Percentiles rank a stretch among this genome's conserved stretches.
Evolutionary conservation across 2,113 vertebrate genomes (phyloP).

Genomic region (Python bivittatus): DNA sequence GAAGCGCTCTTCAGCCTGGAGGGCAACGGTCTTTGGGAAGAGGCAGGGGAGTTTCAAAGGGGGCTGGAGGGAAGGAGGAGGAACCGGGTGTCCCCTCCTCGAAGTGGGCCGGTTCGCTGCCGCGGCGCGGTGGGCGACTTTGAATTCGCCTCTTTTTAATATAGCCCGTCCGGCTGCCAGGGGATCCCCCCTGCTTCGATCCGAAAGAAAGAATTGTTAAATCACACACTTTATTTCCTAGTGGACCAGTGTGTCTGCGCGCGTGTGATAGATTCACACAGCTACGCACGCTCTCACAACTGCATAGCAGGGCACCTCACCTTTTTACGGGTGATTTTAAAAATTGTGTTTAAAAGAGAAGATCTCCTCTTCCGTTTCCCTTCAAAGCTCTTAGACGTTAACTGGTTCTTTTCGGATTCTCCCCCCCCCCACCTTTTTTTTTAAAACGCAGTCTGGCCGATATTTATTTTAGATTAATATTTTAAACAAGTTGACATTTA

Average conservation of each 20-base stretch:
- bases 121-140: neutral
- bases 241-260: neutral
- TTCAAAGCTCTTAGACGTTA: neutral
- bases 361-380: neutral
- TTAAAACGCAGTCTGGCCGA: neutral
- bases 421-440: neutral
- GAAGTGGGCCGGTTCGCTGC: neutral
- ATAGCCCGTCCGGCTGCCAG: neutral
- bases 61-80: neutral
- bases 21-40: neutral
- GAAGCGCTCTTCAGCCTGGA: neutral
- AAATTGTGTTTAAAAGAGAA: neutral
- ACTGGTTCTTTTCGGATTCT: neutral
- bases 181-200: neutral
- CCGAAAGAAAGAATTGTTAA: neutral
- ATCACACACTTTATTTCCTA: neutral
- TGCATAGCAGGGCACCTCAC: neutral
- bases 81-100: neutral
- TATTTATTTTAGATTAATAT: neutral
- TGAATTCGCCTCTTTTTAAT: neutral
- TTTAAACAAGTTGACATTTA: neutral
- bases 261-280: neutral
- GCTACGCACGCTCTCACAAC: neutral
- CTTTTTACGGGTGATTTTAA: neutral
- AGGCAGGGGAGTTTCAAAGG: neutral